Base-by-base conservation (phyloP, 2,888 invertebrate species). In the Netelia melanura region DNA sequence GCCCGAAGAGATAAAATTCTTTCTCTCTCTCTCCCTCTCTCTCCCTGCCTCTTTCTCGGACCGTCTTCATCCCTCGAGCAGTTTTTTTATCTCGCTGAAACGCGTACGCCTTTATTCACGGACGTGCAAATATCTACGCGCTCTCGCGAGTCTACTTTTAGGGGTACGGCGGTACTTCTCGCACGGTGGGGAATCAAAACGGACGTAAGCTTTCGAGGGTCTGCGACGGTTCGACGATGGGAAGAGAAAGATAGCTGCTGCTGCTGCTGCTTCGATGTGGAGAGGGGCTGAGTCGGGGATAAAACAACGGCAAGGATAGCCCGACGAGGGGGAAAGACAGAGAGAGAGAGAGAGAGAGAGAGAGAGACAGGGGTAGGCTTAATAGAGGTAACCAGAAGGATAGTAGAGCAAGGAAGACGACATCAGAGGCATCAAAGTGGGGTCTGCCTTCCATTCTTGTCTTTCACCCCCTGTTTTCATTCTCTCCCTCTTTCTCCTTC, bases 91-190 rank as follows among this genome's bases (percentile, higher is more conserved):
- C 71, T 74, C 68, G 54, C 48, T 10, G 48, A 11, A 44, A 54
- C 38, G 8, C 38, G 38, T 38, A 38, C 38, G 38, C 56, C 14
- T 48, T n/a, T 38, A 56, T 72, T 21, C n/a, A 43, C n/a, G 48
- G 9, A 74, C 76, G 11, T 25, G 25, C 21, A 64, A 44, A 74
- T 25, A 62, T 64, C 56, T 9, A 17, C 56, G 25, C 25, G 23
- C 70, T 9, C 74, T 62, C 30, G 48, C 62, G 65, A 52, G 30
- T 48, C 44, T 68, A 30, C 58, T 23, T 86, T 70, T 84, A 89
- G 62, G 89, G 90, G 25, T 87, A 89, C 70, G 88, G 89, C 58
- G n/a, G 11, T 90, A 58, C 71, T 64, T 54, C 21, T 71, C 89
- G 25, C 88, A 89, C 52, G 72, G 54, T 72, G 82, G 76, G 81